phyloP scores from a whole-genome alignment of 2,888 invertebrate genomes.

The Acrobasis repandana region DNA sequence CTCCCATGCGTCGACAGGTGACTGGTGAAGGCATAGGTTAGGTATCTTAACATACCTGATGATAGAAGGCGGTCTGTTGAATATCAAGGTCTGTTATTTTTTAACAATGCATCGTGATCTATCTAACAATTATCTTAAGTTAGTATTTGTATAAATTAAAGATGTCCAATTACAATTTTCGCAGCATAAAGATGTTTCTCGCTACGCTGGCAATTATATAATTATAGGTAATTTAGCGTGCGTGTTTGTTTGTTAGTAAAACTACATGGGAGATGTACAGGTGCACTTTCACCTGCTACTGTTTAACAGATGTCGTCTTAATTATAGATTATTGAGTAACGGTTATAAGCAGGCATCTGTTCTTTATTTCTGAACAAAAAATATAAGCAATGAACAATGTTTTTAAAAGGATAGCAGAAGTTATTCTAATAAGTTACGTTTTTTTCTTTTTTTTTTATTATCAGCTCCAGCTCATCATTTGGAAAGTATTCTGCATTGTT shows the following conservation, averaged over 20 bases:
- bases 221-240: constrained; percentile 15
- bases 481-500: no score
- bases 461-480: no score
- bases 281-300: constrained; percentile 19
- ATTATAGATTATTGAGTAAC: not conserved
- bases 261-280: constrained; percentile 1
- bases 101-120: not conserved
- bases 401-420: no score
- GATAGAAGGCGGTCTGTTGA: no score
- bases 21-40: no score
- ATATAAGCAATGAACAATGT: no score
- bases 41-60: no score
- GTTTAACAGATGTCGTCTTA: constrained; percentile 18
- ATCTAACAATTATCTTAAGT: not conserved
- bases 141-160: not conserved
- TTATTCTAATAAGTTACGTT: no score
- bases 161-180: constrained; percentile 9
- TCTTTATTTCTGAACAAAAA: no score
- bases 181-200: constrained; percentile 8
- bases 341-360: not conserved
- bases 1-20: no score
- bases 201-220: constrained; percentile 3
- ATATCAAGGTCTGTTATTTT: not conserved
- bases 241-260: constrained; percentile 13
- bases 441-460: no score